Evolutionary conservation across 1,140 invertebrate genomes (phyloP).

Genomic region (Stegodyphus dumicola): DNA sequence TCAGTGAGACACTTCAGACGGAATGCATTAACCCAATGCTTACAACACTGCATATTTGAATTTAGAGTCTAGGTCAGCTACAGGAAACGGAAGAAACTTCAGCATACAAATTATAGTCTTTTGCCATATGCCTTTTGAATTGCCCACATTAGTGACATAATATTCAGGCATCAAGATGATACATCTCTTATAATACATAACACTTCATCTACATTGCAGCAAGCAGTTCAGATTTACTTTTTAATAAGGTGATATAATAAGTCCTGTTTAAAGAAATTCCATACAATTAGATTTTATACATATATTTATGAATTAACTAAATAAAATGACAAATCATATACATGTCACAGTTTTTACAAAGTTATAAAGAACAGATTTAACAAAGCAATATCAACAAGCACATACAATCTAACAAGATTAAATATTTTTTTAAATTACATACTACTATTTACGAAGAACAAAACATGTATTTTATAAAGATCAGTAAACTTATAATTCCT

Average conservation of each 20-base stretch:
- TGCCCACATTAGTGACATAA: constrained; percentile 33
- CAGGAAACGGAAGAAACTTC: constrained; percentile 25
- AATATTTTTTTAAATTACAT: constrained; percentile 44
- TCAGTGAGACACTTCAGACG: constrained; percentile 54
- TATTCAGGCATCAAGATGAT: constrained; percentile 46
- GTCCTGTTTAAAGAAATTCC: constrained; percentile 15
- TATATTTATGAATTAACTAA: constrained; percentile 45
- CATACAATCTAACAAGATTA: constrained; percentile 58
- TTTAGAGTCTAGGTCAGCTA: constrained; percentile 52
- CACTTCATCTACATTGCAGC: constrained; percentile 51
- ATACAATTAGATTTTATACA: constrained; percentile 29
- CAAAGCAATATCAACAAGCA: constrained; percentile 51
- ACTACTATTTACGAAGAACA: constrained; percentile 42
- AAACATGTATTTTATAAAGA: neutral
- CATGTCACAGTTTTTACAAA: constrained; percentile 53
- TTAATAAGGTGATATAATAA: constrained; percentile 26
- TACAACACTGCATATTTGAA: constrained; percentile 59
- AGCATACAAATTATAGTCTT: neutral
- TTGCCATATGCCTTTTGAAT: constrained; percentile 1
- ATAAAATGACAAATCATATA: constrained; percentile 48
- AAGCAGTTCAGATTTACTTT: constrained; percentile 34
- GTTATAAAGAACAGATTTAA: constrained; percentile 54
- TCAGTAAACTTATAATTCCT: neutral
- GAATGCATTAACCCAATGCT: constrained; percentile 57
- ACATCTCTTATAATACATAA: constrained; percentile 50